Evolutionary conservation across 2,888 invertebrate genomes (phyloP).

Genomic region (Spialia ferax): DNA sequence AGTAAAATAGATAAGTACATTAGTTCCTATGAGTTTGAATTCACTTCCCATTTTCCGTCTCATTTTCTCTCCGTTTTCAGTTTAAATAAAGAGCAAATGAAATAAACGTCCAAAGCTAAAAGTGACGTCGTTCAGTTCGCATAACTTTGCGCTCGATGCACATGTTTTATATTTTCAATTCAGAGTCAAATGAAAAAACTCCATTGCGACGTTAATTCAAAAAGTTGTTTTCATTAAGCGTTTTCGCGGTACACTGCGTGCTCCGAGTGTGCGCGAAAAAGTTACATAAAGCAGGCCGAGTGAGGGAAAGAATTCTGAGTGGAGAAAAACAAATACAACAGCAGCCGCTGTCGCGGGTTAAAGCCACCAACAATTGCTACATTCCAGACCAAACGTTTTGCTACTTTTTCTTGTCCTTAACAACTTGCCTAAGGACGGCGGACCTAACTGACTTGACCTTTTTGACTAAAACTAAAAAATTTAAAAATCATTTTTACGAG

Average conservation of each 20-base stretch:
- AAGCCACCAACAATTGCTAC: constrained; percentile 78
- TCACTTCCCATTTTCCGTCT: too few relatives aligned
- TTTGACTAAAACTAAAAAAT: constrained; percentile 6
- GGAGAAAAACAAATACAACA: constrained; percentile 73
- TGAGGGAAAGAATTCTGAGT: constrained; percentile 78
- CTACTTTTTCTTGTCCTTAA: constrained; percentile 40
- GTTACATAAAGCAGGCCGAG: constrained; percentile 71
- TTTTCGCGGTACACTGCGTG: constrained; percentile 67
- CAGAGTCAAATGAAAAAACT: constrained; percentile 70
- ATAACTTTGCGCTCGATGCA: constrained; percentile 67
- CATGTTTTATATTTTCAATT: constrained; percentile 73
- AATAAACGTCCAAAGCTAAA: constrained; percentile 35
- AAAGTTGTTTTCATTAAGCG: constrained; percentile 83
- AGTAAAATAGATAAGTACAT: too few relatives aligned
- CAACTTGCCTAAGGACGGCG: constrained; percentile 1
- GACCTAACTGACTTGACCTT: neutral
- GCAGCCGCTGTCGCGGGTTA: constrained; percentile 66
- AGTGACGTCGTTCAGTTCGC: constrained; percentile 49
- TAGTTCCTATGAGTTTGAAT: too few relatives aligned
- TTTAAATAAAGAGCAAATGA: constrained; percentile 15
- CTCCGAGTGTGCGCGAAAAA: constrained; percentile 63
- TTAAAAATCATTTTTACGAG: neutral
- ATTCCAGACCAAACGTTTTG: constrained; percentile 69
- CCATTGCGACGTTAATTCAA: constrained; percentile 81
- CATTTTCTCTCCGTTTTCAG: neutral